These are phyloP conservation scores for Heliocidaris erythrogramma DNA, from an alignment of 35 echinoderm and acorn worm genomes.

Conservation along the genomic window DNA sequence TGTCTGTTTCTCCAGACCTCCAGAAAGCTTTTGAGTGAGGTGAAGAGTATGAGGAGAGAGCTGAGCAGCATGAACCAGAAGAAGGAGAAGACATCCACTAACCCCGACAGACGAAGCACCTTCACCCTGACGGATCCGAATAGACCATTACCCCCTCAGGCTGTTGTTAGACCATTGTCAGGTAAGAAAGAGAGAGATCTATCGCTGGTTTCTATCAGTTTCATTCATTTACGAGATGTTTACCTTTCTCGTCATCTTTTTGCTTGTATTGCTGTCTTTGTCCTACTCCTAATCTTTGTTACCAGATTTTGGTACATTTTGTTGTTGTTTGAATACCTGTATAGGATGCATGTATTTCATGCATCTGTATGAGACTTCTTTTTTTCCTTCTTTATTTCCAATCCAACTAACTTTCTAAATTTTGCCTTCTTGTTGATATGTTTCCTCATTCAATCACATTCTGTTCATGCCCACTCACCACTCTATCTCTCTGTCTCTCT, in stretches of 20 bases:
- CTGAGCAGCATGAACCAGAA: background rate
- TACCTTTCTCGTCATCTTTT: no score
- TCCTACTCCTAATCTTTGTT: no score
- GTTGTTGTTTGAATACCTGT: no score
- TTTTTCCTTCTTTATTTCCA: background rate
- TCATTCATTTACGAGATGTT: no score
- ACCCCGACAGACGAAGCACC: background rate
- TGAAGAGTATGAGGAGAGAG: constrained; percentile 41
- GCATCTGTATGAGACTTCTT: no score
- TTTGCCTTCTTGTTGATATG: no score
- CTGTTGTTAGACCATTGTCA: constrained; percentile 46
- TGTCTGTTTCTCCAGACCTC: background rate
- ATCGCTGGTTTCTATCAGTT: background rate
- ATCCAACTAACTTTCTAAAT: background rate
- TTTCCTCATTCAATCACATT: no score
- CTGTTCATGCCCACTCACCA: no score
- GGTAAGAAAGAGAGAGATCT: background rate
- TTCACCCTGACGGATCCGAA: constrained; percentile 9
- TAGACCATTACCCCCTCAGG: constrained; percentile 7
- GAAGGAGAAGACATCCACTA: background rate
- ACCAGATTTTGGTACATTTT: no score
- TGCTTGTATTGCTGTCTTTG: no score
- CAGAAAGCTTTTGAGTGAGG: constrained; percentile 12
- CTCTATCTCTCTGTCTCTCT: background rate
- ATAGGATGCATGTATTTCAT: no score